A percentile compares a stretch with the other conserved stretches of the same genome.
phyloP scores from a whole-genome alignment of 1,140 invertebrate species.

The Diachasmimorpha longicaudata region DNA sequence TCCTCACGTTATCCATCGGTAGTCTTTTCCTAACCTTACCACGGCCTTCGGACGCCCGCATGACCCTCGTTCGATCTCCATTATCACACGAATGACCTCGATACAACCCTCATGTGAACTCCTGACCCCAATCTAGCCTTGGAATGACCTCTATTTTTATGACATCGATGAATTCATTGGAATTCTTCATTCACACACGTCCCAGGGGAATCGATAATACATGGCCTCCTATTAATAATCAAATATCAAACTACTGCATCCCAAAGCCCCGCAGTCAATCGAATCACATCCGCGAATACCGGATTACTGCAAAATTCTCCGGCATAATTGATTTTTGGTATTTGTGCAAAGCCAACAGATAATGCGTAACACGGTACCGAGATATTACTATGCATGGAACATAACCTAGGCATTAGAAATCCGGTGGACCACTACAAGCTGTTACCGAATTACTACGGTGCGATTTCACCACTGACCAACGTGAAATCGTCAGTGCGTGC shows the following conservation, averaged over 20 bases:
- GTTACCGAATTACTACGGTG: constrained; percentile 48
- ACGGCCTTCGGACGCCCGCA: too few relatives aligned
- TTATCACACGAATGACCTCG: too few relatives aligned
- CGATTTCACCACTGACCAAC: constrained; percentile 37
- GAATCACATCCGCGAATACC: not conserved
- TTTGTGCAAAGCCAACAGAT: not conserved
- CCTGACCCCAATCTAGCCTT: too few relatives aligned
- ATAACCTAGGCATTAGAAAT: constrained; percentile 1
- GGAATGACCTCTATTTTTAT: too few relatives aligned
- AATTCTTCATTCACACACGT: too few relatives aligned
- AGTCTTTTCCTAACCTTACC: too few relatives aligned
- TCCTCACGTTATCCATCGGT: too few relatives aligned
- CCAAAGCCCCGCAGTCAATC: not conserved
- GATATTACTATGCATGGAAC: not conserved
- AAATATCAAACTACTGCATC: not conserved
- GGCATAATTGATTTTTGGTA: constrained; percentile 7
- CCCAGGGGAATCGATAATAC: too few relatives aligned
- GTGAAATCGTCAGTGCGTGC: constrained; percentile 9
- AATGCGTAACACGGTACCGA: constrained; percentile 32
- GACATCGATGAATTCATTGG: too few relatives aligned
- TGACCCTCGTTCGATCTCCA: too few relatives aligned
- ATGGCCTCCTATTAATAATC: not conserved
- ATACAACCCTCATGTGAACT: too few relatives aligned
- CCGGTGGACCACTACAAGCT: constrained; percentile 37
- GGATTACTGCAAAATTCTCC: not conserved